Conservation (phyloP, 1,140 invertebrate genomes). For the Drosophila obscura region DNA sequence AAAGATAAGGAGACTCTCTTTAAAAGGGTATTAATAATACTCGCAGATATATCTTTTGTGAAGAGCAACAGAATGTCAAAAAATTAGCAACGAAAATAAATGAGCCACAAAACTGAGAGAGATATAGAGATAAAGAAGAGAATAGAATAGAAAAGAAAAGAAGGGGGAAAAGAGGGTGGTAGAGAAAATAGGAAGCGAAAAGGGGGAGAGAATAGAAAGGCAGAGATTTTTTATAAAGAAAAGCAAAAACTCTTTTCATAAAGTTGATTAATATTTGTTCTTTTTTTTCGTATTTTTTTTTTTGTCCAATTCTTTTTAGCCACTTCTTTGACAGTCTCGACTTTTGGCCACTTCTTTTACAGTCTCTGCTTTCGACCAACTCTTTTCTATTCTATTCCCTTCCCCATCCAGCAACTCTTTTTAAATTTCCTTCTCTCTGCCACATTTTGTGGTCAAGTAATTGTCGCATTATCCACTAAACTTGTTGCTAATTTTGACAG, state of each 20-base stretch:
- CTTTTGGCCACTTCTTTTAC: too few relatives aligned
- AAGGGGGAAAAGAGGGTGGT: constrained; percentile 19
- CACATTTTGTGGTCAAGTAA: constrained; percentile 46
- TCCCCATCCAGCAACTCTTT: constrained; percentile 1
- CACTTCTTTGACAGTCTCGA: too few relatives aligned
- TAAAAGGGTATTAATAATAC: too few relatives aligned
- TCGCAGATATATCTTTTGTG: constrained; percentile 26
- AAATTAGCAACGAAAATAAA: constrained; percentile 81
- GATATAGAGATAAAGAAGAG: not conserved
- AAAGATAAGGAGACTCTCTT: too few relatives aligned
- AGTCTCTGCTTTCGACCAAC: too few relatives aligned
- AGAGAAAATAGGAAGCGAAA: not conserved
- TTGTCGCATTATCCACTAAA: constrained; percentile 64
- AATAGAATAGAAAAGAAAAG: not conserved
- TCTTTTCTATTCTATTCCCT: too few relatives aligned
- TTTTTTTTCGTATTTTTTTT: constrained; percentile 20
- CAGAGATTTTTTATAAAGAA: constrained; percentile 52
- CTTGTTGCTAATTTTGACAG: constrained; percentile 77
- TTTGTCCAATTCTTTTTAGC: constrained; percentile 16
- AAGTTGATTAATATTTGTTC: constrained; percentile 39
- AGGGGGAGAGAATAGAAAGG: not conserved
- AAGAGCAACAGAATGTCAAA: constrained; percentile 61
- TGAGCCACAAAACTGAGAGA: constrained; percentile 34
- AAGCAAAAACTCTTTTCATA: constrained; percentile 23
- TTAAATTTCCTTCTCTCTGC: constrained; percentile 12